phyloP scores from a whole-genome alignment of 2,888 invertebrate species.

The Polyploca ridens region DNA sequence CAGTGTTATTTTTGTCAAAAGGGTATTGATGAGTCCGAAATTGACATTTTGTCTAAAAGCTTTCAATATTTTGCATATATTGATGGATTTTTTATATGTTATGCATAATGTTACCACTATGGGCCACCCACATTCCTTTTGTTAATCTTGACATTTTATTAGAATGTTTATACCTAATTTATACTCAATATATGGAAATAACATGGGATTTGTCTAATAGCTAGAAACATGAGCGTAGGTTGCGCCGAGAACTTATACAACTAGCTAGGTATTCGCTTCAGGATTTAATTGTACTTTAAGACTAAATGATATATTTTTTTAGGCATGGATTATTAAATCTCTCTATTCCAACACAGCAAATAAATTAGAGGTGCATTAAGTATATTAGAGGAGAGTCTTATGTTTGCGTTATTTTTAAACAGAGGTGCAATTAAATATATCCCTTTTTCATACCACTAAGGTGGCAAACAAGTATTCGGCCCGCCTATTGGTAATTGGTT shows the following conservation, averaged over 20 bases:
- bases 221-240: background rate
- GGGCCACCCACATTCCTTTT: slow-evolving; percentile 30
- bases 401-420: no score
- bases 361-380: no score
- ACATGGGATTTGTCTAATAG: background rate
- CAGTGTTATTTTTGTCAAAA: background rate
- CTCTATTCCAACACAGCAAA: no score
- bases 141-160: slow-evolving; percentile 36
- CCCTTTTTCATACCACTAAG: no score
- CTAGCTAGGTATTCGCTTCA: no score
- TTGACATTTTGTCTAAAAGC: background rate
- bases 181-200: background rate
- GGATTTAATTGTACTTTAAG: no score
- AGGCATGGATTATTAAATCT: no score
- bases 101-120: slow-evolving; percentile 25
- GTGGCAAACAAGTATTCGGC: no score
- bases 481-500: no score
- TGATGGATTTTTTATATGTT: slow-evolving; percentile 17
- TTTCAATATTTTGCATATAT: background rate
- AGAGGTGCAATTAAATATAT: no score
- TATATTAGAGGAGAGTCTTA: no score
- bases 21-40: background rate
- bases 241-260: background rate
- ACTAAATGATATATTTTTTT: no score
- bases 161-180: background rate